A percentile compares a stretch with the other conserved stretches of the same genome.
Evolutionary conservation across 1,140 invertebrate genomes (phyloP).

Genomic region (Hylaeus anthracinus): DNA sequence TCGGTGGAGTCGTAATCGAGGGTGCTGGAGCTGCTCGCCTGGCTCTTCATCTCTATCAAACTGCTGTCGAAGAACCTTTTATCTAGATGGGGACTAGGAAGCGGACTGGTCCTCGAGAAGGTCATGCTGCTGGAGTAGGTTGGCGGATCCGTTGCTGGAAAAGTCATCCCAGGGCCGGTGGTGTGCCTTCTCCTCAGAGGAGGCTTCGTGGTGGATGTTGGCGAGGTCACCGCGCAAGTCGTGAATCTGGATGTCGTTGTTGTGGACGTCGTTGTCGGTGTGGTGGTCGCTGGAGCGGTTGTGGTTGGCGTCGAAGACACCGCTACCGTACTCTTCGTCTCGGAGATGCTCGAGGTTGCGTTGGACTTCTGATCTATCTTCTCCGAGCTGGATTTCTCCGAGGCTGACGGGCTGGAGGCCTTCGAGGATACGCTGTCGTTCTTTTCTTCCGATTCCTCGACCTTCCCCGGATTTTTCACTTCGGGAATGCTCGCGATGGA

Average conservation of each 20-base stretch:
- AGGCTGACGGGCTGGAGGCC: slow-evolving; percentile 80
- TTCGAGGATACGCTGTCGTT: slow-evolving; percentile 75
- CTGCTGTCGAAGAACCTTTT: slow-evolving; percentile 90
- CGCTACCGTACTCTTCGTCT: slow-evolving; percentile 44
- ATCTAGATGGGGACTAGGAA: slow-evolving; percentile 87
- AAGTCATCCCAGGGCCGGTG: slow-evolving; percentile 77
- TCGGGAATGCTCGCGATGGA: slow-evolving; percentile 13
- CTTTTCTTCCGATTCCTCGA: slow-evolving; percentile 69
- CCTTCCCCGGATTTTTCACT: slow-evolving; percentile 52
- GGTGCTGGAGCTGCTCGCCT: slow-evolving; percentile 84
- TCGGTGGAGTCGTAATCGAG: slow-evolving; percentile 83
- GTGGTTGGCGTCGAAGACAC: slow-evolving; percentile 49
- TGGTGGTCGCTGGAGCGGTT: slow-evolving; percentile 66
- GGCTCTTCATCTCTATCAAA: slow-evolving; percentile 90
- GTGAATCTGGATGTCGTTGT: slow-evolving; percentile 67
- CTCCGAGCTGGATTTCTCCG: slow-evolving; percentile 79
- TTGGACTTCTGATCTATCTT: slow-evolving; percentile 77
- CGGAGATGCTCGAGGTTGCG: slow-evolving; percentile 71
- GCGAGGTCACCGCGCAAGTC: slow-evolving; percentile 75
- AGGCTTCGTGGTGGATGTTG: slow-evolving; percentile 74
- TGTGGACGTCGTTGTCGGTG: not conserved
- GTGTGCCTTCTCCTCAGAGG: slow-evolving; percentile 76
- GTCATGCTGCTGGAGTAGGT: slow-evolving; percentile 78
- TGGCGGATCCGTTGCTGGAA: slow-evolving; percentile 78
- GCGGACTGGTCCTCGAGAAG: slow-evolving; percentile 79